These are phyloP conservation scores for Lagria hirta DNA, from an alignment of 2,888 invertebrate species.

Conservation along the genomic window DNA sequence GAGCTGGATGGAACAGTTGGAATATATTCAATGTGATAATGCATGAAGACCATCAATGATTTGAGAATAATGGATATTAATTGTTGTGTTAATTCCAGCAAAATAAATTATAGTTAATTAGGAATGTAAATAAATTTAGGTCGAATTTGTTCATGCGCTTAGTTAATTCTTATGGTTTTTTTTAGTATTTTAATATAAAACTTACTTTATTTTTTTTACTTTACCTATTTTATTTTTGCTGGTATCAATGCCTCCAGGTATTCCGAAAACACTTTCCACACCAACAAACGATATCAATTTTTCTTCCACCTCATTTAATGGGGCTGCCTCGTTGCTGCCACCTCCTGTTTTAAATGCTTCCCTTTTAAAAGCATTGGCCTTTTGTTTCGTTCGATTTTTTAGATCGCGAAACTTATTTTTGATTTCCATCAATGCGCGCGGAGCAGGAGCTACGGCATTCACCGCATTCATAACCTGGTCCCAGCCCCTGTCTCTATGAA, in stretches of 20 bases:
- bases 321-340: slow-evolving; percentile 2
- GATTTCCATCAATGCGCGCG: not conserved
- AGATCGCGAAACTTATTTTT: slow-evolving; percentile 5
- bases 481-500: slow-evolving; percentile 2
- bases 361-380: not conserved
- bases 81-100: too few relatives aligned
- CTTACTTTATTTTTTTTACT: too few relatives aligned
- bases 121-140: too few relatives aligned
- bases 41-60: too few relatives aligned
- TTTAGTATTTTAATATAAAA: too few relatives aligned
- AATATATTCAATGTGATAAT: too few relatives aligned
- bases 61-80: too few relatives aligned
- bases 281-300: slow-evolving; percentile 2
- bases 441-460: not conserved
- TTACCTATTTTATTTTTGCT: too few relatives aligned
- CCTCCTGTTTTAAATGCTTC: slow-evolving; percentile 4
- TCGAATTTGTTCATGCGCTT: too few relatives aligned
- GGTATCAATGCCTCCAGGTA: slow-evolving; percentile 6
- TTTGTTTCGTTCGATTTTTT: not conserved
- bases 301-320: slow-evolving; percentile 3
- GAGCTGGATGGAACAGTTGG: too few relatives aligned
- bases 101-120: too few relatives aligned
- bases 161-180: too few relatives aligned
- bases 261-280: slow-evolving; percentile 1
- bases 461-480: not conserved